Percentiles rank a stretch among this genome's conserved stretches.
Evolutionary conservation across 2,888 invertebrate genomes (phyloP).

Genomic region (Pegoplata infirma): DNA sequence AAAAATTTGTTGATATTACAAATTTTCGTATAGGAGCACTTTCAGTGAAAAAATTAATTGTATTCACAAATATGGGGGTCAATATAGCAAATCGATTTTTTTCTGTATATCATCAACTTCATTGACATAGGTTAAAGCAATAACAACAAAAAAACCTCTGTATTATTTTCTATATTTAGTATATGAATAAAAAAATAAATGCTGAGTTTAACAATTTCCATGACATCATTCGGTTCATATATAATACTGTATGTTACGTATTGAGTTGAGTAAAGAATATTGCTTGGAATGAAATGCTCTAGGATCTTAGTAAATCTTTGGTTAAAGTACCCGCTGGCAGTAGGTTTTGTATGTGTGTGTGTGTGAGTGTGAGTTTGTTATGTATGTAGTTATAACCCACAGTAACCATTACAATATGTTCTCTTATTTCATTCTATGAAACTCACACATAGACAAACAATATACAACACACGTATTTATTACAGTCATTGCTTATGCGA

Average conservation of each 20-base stretch:
- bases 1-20: too few species aligned
- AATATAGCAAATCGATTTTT: too few species aligned
- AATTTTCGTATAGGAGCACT: too few species aligned
- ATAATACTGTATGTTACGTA: not conserved
- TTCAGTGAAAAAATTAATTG: too few species aligned
- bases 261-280: conserved; percentile 39
- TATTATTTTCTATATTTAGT: not conserved
- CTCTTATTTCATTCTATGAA: not conserved
- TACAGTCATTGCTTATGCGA: conserved; percentile 57
- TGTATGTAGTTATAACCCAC: conserved; percentile 31
- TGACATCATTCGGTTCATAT: conserved; percentile 40
- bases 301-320: conserved; percentile 56
- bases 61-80: too few species aligned
- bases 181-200: conserved; percentile 14
- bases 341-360: conserved; percentile 17
- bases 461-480: conserved; percentile 50
- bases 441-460: conserved; percentile 8
- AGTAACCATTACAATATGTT: conserved; percentile 52
- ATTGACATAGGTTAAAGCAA: too few species aligned
- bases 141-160: too few species aligned
- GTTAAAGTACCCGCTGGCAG: conserved; percentile 49
- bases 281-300: conserved; percentile 16
- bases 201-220: conserved; percentile 48
- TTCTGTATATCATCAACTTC: too few species aligned
- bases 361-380: too few species aligned